These are phyloP conservation scores for Tetheella fluctuosa DNA, from an alignment of 2,888 invertebrate genomes.

Conservation along the genomic window DNA sequence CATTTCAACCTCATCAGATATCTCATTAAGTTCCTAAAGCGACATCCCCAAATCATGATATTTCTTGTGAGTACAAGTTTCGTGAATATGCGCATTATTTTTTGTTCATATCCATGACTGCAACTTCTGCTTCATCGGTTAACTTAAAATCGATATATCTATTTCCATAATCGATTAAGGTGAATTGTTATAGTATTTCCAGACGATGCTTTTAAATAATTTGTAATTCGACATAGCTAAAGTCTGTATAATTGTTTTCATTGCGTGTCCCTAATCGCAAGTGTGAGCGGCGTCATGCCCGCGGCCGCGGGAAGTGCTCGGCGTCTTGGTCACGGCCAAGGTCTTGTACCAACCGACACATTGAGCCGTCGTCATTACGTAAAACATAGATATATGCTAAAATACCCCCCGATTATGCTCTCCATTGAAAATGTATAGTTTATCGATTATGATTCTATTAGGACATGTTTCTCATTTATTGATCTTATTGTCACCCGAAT, in stretches of 20 bases:
- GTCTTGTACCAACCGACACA: slow-evolving; percentile 65
- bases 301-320: slow-evolving; percentile 67
- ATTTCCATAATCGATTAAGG: neutral
- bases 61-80: neutral
- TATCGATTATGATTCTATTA: slow-evolving; percentile 15
- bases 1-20: neutral
- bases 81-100: no score
- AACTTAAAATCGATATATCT: neutral
- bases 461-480: neutral
- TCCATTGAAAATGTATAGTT: slow-evolving; percentile 37
- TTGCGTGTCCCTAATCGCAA: slow-evolving; percentile 58
- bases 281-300: slow-evolving; percentile 49
- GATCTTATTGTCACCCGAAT: slow-evolving; percentile 13
- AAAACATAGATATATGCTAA: slow-evolving; percentile 63
- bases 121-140: neutral
- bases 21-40: neutral
- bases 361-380: slow-evolving; percentile 65
- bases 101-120: neutral
- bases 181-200: neutral
- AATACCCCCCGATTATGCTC: slow-evolving; percentile 49
- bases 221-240: slow-evolving; percentile 26
- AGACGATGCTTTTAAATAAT: slow-evolving; percentile 1
- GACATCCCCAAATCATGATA: neutral
- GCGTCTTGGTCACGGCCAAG: slow-evolving; percentile 80
- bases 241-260: slow-evolving; percentile 44